phyloP scores from a whole-genome alignment of 2,797 vertebrate genomes.

The Cottoperca gobio region DNA sequence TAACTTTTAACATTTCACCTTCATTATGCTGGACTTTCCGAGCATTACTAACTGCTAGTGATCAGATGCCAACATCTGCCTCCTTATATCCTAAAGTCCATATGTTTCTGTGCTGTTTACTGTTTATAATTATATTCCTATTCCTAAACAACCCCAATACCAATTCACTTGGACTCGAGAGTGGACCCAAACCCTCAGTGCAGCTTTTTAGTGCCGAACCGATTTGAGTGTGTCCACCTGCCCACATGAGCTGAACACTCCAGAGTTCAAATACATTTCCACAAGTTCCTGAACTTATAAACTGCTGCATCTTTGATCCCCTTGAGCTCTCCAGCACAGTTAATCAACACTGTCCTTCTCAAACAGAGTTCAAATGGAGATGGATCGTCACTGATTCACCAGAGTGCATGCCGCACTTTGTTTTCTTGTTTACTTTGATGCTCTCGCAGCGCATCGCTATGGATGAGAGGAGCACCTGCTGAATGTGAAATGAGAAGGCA shows the following conservation, averaged over 20 bases:
- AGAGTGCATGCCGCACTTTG: background rate
- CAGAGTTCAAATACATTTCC: background rate
- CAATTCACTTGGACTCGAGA: background rate
- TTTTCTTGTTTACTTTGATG: constrained; percentile 43
- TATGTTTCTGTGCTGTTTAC: background rate
- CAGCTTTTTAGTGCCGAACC: background rate
- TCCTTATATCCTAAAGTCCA: background rate
- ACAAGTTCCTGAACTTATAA: background rate
- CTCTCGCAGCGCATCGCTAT: background rate
- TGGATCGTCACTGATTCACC: constrained; percentile 10
- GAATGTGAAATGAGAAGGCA: constrained; percentile 53
- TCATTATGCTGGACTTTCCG: background rate
- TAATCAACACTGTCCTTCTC: constrained; percentile 16
- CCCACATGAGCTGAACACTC: background rate
- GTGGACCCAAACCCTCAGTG: background rate
- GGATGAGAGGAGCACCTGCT: constrained; percentile 59
- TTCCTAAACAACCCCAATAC: background rate
- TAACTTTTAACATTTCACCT: background rate
- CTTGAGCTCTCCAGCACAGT: background rate
- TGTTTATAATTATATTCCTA: background rate
- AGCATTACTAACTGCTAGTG: background rate
- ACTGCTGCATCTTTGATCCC: background rate
- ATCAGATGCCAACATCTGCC: background rate
- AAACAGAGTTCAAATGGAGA: constrained; percentile 19
- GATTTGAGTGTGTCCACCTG: background rate